Base-by-base conservation (phyloP, 2,113 vertebrate genomes). In the Larimichthys polyactis region DNA sequence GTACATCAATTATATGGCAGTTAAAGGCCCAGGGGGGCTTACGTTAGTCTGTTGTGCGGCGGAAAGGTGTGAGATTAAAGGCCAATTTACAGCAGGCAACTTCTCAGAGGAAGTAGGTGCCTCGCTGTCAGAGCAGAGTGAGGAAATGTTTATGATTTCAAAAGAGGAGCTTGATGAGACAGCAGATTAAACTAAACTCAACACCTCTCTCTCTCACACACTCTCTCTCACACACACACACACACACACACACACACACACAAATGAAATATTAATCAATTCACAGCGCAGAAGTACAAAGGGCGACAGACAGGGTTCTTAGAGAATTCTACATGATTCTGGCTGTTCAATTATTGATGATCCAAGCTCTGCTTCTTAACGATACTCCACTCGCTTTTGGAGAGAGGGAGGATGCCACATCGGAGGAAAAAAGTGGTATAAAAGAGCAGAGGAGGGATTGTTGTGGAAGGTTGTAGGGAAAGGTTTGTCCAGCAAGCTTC, bases 291-390 rank as follows among this genome's bases (percentile, higher is more conserved):
- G 73, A 84, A 84, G 78, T 92, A 90, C 84, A 93, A 92, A 87
- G 87, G 79, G 68, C 70, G 68, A 70, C 59, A 79, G 84, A 81
- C 63, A 36, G 60, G 75, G 74, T 94, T 95, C 93, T 92, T 92
- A 87, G 75, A 91, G 91, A 95, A 94, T 94, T 93, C 82, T 89
- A 87, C 93, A 92, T 92, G 89, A 89, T 92, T 93, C 83, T 83
- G 77, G 44, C 9, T 59, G 32, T 46, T 94, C 43, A 75, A 93
- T 94, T 90, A 95, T 95, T 94, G 51, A 95, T 89, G 87, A 90
- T 65, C 22, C 3, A 20, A 79, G 60, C 65, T 60, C n/a, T 1
- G 73, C 79, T 87, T 57, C 87, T 82, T 81, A 86, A 72, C 24
- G 44, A 89, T 52, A 32, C 63, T 71, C 66, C 11, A 5, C 40